Conservation (phyloP, 2,797 vertebrate species). For the Eremophila alpestris region DNA sequence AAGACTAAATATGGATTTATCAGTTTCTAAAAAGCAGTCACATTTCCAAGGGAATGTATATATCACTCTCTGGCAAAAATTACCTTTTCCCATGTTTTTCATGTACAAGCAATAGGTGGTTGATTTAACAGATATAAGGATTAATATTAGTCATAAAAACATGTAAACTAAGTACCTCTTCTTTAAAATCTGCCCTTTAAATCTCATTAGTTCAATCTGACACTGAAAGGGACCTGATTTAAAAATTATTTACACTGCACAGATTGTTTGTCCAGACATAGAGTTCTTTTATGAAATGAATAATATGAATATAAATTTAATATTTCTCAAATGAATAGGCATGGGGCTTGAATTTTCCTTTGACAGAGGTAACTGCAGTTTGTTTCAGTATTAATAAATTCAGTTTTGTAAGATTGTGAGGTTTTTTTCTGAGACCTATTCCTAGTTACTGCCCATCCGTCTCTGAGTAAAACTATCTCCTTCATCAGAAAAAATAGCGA, state of each 20-base stretch:
- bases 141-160: constrained; percentile 47
- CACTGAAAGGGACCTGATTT: constrained; percentile 22
- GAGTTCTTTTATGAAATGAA: constrained; percentile 48
- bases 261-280: constrained; percentile 63
- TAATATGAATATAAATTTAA: constrained; percentile 54
- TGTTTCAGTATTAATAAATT: constrained; percentile 67
- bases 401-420: not conserved
- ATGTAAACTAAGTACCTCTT: constrained; percentile 40
- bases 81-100: not conserved
- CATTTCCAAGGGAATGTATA: constrained; percentile 15
- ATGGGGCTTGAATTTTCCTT: constrained; percentile 35
- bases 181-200: constrained; percentile 50
- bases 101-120: not conserved
- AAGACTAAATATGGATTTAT: constrained; percentile 48
- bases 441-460: constrained; percentile 33
- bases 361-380: constrained; percentile 63
- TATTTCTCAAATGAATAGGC: constrained; percentile 60
- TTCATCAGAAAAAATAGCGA: constrained; percentile 41
- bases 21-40: constrained; percentile 43
- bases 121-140: constrained; percentile 42
- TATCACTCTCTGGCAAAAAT: constrained; percentile 26
- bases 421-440: not conserved
- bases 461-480: constrained; percentile 49
- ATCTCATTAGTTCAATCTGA: constrained; percentile 61
- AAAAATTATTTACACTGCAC: constrained; percentile 49